Evolutionary conservation across 2,888 invertebrate species (phyloP).

Genomic region (Ceraclea dissimilis): DNA sequence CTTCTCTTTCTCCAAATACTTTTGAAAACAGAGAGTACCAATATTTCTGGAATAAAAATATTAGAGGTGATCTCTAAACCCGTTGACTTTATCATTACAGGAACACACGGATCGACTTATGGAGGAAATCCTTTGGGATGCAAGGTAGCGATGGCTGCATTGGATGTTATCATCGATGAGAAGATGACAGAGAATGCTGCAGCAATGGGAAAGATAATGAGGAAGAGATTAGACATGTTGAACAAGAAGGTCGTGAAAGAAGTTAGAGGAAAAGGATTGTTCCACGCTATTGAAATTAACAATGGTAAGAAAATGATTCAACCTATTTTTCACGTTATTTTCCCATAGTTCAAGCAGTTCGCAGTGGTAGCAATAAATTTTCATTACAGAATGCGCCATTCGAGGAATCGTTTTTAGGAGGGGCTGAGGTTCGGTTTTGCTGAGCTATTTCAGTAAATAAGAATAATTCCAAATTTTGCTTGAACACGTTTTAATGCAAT

Average conservation of each 20-base stretch:
- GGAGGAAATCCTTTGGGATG: slow-evolving; percentile 78
- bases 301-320: slow-evolving; percentile 42
- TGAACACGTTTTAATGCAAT: too few relatives aligned
- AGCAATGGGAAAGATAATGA: slow-evolving; percentile 60
- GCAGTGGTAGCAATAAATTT: too few relatives aligned
- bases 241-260: slow-evolving; percentile 56
- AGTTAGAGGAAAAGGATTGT: slow-evolving; percentile 68
- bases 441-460: too few relatives aligned
- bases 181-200: slow-evolving; percentile 64
- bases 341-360: too few relatives aligned
- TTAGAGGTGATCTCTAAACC: background rate
- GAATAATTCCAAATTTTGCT: too few relatives aligned
- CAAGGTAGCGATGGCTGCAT: slow-evolving; percentile 63
- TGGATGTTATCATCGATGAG: slow-evolving; percentile 69
- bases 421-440: too few relatives aligned
- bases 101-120: slow-evolving; percentile 74
- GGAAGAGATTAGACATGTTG: slow-evolving; percentile 52
- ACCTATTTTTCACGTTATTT: too few relatives aligned
- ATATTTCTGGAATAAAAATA: too few relatives aligned
- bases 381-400: too few relatives aligned
- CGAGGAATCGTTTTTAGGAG: too few relatives aligned
- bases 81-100: slow-evolving; percentile 26
- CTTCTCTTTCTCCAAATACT: too few relatives aligned
- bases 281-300: slow-evolving; percentile 69
- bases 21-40: too few relatives aligned